A percentile compares a stretch with the other conserved stretches of the same genome.
phyloP scores from a whole-genome alignment of 1,140 invertebrate genomes.

The Drosophila subpulchrella region DNA sequence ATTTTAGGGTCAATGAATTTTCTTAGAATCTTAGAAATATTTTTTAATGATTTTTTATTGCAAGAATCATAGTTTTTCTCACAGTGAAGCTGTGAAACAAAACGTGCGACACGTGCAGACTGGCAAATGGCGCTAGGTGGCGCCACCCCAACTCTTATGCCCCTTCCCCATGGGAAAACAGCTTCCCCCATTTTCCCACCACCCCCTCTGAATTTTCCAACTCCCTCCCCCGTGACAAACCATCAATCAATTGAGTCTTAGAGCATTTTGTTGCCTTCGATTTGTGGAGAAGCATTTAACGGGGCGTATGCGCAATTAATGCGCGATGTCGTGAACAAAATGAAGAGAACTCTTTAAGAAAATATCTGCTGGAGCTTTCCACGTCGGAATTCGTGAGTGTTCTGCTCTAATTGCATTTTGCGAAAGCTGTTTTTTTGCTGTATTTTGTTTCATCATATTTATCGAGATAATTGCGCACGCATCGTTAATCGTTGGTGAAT shows the following conservation, averaged over 20 bases:
- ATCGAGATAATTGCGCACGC: constrained; percentile 56
- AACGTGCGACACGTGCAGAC: constrained; percentile 55
- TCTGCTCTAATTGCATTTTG: constrained; percentile 61
- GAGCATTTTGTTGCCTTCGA: constrained; percentile 38
- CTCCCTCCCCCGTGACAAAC: constrained; percentile 13
- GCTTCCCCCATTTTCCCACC: background rate
- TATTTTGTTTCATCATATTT: constrained; percentile 51
- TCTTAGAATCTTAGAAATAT: no score
- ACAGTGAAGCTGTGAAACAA: constrained; percentile 5
- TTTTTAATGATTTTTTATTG: no score
- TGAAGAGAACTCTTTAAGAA: constrained; percentile 31
- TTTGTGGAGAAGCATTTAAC: constrained; percentile 49
- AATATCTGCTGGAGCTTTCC: constrained; percentile 28
- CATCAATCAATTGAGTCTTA: constrained; percentile 61
- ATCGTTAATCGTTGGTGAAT: constrained; percentile 54
- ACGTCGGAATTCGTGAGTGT: constrained; percentile 37
- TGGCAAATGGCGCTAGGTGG: constrained; percentile 38
- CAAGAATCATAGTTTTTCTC: background rate
- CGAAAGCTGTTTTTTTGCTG: constrained; percentile 34
- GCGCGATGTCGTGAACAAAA: constrained; percentile 27
- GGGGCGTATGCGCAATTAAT: constrained; percentile 67
- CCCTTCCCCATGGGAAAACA: constrained; percentile 5
- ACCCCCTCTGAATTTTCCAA: background rate
- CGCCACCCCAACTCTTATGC: constrained; percentile 26
- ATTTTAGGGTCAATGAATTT: no score